These are phyloP conservation scores for Bradysia coprophila DNA, from an alignment of 1,140 invertebrate species.

Conservation along the genomic window DNA sequence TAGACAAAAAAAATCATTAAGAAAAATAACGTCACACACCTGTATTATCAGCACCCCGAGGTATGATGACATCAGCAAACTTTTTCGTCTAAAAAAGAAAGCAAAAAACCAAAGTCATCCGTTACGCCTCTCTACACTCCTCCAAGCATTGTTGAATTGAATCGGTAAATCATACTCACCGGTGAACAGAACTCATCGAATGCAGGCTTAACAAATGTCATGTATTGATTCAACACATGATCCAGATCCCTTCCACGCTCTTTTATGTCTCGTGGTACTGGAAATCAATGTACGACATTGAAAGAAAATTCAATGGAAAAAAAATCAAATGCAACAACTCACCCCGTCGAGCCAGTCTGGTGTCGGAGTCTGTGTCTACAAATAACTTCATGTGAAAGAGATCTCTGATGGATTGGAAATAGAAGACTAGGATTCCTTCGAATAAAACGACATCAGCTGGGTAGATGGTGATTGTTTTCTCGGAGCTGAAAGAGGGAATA, in stretches of 20 bases:
- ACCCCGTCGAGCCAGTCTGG: conserved; percentile 86
- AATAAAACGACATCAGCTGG: conserved; percentile 96
- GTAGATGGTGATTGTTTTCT: conserved; percentile 66
- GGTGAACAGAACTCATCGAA: conserved; percentile 99
- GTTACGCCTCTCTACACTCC: too few species aligned
- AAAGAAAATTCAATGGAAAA: not conserved
- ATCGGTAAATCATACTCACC: conserved; percentile 33
- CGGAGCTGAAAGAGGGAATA: conserved; percentile 32
- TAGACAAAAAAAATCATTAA: too few species aligned
- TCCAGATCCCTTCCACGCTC: conserved; percentile 87
- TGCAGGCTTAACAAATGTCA: conserved; percentile 93
- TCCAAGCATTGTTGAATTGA: not conserved
- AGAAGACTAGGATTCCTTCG: conserved; percentile 96
- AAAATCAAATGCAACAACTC: conserved; percentile 4
- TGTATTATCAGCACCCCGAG: conserved; percentile 87
- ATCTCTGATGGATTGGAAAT: conserved; percentile 84
- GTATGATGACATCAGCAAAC: conserved; percentile 98
- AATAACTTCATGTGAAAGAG: conserved; percentile 99
- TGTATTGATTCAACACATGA: conserved; percentile 90
- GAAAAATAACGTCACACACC: too few species aligned
- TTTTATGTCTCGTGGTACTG: conserved; percentile 85
- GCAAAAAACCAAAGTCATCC: too few species aligned
- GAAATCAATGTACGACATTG: conserved; percentile 7
- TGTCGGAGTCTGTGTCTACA: conserved; percentile 98
- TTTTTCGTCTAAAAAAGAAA: conserved; percentile 78